phyloP scores from a whole-genome alignment of 37 sponge, comb jelly and placozoan genomes.

The Mnemiopsis leidyi region DNA sequence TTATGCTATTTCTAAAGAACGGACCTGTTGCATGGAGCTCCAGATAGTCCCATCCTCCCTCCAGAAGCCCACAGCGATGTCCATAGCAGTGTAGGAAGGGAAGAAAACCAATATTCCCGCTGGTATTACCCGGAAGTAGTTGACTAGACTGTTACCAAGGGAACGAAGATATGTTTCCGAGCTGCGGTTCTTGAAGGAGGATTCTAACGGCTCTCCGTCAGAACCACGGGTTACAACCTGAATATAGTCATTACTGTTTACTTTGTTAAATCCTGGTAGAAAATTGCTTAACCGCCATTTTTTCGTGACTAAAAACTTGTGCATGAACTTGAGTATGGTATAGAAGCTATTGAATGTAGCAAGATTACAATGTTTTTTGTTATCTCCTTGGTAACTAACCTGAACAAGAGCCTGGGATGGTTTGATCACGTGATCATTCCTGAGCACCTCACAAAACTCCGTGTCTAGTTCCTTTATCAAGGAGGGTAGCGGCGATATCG shows the following conservation, averaged over 20 bases:
- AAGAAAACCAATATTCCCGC: constrained; percentile 93
- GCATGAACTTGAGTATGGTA: too few relatives aligned
- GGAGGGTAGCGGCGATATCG: constrained; percentile 91
- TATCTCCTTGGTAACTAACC: constrained; percentile 67
- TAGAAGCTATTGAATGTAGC: too few relatives aligned
- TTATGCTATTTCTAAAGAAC: too few relatives aligned
- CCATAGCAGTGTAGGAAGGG: constrained; percentile 90
- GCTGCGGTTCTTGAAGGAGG: constrained; percentile 28
- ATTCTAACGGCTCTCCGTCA: constrained; percentile 33
- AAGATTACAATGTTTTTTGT: too few relatives aligned
- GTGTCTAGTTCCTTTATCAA: constrained; percentile 86
- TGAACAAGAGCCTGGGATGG: constrained; percentile 82
- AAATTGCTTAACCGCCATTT: too few relatives aligned
- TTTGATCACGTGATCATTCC: constrained; percentile 91
- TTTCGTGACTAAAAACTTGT: too few relatives aligned
- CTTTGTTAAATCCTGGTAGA: too few relatives aligned
- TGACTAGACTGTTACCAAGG: constrained; percentile 86
- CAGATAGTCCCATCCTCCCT: background rate
- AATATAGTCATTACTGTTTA: too few relatives aligned
- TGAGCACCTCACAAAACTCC: constrained; percentile 73
- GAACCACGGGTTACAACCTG: constrained; percentile 36
- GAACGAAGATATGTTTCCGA: constrained; percentile 71
- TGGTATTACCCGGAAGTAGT: constrained; percentile 84
- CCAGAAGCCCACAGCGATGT: constrained; percentile 77
- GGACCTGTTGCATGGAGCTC: background rate